A percentile compares a stretch with the other conserved stretches of the same genome.
phyloP scores from a whole-genome alignment of 2,113 vertebrate genomes.

The Thalassoma bifasciatum region DNA sequence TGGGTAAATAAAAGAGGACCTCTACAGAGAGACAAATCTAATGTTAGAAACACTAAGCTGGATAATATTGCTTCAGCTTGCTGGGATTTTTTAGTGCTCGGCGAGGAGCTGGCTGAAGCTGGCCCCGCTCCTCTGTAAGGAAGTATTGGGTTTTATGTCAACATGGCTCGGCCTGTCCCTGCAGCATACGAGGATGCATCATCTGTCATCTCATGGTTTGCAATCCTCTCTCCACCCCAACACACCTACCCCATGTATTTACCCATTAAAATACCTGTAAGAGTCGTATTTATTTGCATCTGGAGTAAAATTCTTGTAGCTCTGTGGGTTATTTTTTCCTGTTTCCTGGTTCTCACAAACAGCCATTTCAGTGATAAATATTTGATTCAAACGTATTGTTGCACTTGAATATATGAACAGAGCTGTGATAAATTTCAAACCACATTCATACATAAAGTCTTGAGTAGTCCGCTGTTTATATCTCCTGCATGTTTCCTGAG shows the following conservation, averaged over 20 bases:
- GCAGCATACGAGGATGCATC: conserved; percentile 81
- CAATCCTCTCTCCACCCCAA: conserved; percentile 50
- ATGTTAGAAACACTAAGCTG: conserved; percentile 73
- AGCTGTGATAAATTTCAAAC: conserved; percentile 20
- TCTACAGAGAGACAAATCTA: conserved; percentile 71
- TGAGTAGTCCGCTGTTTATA: background rate
- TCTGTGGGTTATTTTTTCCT: background rate
- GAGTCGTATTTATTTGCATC: conserved; percentile 55
- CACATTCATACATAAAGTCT: background rate
- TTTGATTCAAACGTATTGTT: conserved; percentile 39
- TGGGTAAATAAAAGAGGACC: conserved; percentile 65
- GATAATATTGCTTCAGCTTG: conserved; percentile 79
- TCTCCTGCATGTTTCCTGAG: background rate
- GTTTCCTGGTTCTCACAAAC: conserved; percentile 25
- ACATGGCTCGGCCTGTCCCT: conserved; percentile 78
- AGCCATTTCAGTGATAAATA: conserved; percentile 46
- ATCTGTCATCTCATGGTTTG: conserved; percentile 77
- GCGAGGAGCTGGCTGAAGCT: conserved; percentile 72
- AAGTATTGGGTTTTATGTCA: conserved; percentile 86
- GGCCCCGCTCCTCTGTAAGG: conserved; percentile 79
- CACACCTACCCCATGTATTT: conserved; percentile 31
- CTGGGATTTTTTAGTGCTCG: conserved; percentile 65
- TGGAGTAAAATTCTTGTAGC: conserved; percentile 10
- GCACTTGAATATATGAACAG: conserved; percentile 20
- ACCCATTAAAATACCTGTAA: conserved; percentile 64